Evolutionary conservation across 2,113 vertebrate species (phyloP).

Genomic region (Gymnocephalus cernua): DNA sequence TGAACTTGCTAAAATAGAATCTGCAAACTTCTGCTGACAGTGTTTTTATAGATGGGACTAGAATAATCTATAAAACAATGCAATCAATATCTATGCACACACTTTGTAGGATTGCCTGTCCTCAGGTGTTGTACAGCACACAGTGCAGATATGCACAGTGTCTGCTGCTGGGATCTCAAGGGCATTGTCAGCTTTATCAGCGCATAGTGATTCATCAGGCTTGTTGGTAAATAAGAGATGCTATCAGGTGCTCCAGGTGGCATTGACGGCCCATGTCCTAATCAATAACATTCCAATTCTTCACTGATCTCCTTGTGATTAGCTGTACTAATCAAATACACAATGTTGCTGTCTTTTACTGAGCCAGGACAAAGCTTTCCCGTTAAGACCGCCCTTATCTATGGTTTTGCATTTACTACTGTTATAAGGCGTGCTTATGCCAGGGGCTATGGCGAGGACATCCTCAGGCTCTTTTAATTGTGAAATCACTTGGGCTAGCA

Average conservation of each 20-base stretch:
- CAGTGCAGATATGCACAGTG: slow-evolving; percentile 34
- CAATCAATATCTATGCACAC: slow-evolving; percentile 49
- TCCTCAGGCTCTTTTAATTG: slow-evolving; percentile 74
- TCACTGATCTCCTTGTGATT: slow-evolving; percentile 83
- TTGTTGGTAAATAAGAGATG: slow-evolving; percentile 86
- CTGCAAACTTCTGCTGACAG: slow-evolving; percentile 37
- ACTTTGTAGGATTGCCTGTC: slow-evolving; percentile 29
- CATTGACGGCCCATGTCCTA: slow-evolving; percentile 82
- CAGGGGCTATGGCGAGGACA: slow-evolving; percentile 38
- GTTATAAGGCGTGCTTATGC: slow-evolving; percentile 57
- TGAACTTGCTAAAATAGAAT: slow-evolving; percentile 45
- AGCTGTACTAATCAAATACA: slow-evolving; percentile 80
- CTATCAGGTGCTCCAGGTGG: slow-evolving; percentile 77
- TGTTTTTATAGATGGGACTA: slow-evolving; percentile 24
- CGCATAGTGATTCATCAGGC: slow-evolving; percentile 73
- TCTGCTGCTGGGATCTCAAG: slow-evolving; percentile 71
- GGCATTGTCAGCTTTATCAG: slow-evolving; percentile 80
- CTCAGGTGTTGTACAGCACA: slow-evolving; percentile 24
- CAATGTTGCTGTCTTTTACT: slow-evolving; percentile 77
- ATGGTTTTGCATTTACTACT: slow-evolving; percentile 69
- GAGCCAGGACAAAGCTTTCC: slow-evolving; percentile 61
- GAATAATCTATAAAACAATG: slow-evolving; percentile 62
- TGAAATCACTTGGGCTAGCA: slow-evolving; percentile 64
- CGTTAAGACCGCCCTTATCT: slow-evolving; percentile 74
- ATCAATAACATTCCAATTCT: slow-evolving; percentile 85